Evolutionary conservation across 2,888 invertebrate genomes (phyloP), one percentile per base, ranked within the genome.

Genomic region (Steinernema carpocapsae): DNA sequence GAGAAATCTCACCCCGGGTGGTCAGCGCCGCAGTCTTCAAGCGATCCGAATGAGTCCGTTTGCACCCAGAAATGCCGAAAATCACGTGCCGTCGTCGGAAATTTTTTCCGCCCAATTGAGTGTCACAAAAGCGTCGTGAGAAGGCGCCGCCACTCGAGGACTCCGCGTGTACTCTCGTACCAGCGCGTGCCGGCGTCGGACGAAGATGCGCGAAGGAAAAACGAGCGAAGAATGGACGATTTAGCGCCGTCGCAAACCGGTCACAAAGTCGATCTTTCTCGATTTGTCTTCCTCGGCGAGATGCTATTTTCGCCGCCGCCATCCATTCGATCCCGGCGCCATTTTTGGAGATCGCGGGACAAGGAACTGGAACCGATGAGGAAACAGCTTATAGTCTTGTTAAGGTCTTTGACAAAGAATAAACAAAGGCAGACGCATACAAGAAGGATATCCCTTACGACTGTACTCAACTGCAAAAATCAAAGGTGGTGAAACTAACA

Each of bases 181-280:
- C 56, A 56, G 14, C 56, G 19, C 17, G 56, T 56, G 56, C 56
- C 56, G 56, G 24, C n/a, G 48, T 17, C n/a, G 48, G 56, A 10
- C 14, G 19, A 56, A 56, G 56, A 56, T 56, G 56, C 7, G 56
- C 56, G 26, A 56, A 10, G 56, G 56, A 26, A 56, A 56, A 26
- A 22, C 26, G 17, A 26, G 17, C 24, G 14, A 24, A 56, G 56
- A 56, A 56, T 56, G 26, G 56, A 26, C 56, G 56, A 56, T 56
- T 56, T 56, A 22, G 56, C 56, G 56, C 56, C 56, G 26, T 43
- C 56, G 12, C 19, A 56, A 56, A 56, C 56, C 56, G 56, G 56
- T 56, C 56, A 56, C 26, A 56, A 10, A 6, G 26, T 4, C 7
- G 10, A 14, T 2, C 6, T 56, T 56, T 26, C 6, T 22, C 56